These are phyloP conservation scores for Ectemnius cavifrons DNA, from an alignment of 2,888 invertebrate species.

Conservation along the genomic window DNA sequence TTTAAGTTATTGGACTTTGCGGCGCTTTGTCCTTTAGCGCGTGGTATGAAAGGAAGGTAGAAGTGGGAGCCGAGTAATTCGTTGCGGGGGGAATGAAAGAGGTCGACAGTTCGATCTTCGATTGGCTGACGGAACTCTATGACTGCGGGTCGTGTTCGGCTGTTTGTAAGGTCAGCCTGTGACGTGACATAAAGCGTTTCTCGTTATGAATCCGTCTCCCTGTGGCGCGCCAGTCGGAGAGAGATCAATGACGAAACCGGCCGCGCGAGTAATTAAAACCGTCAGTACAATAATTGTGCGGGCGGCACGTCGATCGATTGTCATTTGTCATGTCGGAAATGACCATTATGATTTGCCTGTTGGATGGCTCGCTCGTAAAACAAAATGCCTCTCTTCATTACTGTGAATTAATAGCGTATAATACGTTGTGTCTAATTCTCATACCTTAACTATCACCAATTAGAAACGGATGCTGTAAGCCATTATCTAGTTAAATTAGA, in stretches of 20 bases:
- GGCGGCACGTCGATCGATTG: conserved; percentile 27
- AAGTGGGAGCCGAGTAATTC: background rate
- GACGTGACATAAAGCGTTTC: conserved; percentile 30
- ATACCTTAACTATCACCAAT: too few species aligned
- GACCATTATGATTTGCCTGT: background rate
- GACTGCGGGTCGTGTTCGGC: conserved; percentile 30
- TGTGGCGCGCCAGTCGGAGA: conserved; percentile 28
- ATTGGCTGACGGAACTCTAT: conserved; percentile 43
- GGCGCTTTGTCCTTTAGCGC: background rate
- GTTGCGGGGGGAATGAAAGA: conserved; percentile 26
- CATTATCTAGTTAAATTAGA: too few species aligned
- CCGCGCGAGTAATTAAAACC: conserved; percentile 58
- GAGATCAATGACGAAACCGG: conserved; percentile 39
- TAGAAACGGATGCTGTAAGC: too few species aligned
- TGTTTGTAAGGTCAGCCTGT: conserved; percentile 33
- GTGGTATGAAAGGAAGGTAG: too few species aligned
- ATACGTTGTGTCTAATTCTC: conserved; percentile 20
- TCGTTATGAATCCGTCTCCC: conserved; percentile 41
- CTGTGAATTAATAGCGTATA: conserved; percentile 26
- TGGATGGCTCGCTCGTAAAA: background rate
- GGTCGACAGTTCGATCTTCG: conserved; percentile 12
- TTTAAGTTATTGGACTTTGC: conserved; percentile 25
- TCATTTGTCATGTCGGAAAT: conserved; percentile 27
- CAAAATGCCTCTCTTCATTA: too few species aligned
- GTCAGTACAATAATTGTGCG: conserved; percentile 45